Conservation (phyloP, 2,888 invertebrate genomes). For the Formica aserva region DNA sequence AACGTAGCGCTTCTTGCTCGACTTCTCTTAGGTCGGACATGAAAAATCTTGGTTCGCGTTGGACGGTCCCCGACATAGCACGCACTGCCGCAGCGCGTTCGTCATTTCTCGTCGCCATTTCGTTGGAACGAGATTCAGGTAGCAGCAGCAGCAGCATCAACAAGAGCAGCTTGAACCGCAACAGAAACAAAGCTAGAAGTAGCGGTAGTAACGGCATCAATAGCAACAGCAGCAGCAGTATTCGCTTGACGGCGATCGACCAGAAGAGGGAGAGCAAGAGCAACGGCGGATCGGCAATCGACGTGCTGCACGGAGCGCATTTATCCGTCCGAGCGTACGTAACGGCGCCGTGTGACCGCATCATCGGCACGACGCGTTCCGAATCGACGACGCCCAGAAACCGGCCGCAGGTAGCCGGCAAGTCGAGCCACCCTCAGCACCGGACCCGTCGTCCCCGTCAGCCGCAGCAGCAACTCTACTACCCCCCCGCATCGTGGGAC, state of each 20-base stretch:
- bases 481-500: slow-evolving; percentile 75
- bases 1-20: slow-evolving; percentile 30
- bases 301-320: slow-evolving; percentile 80
- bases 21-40: slow-evolving; percentile 89
- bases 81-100: slow-evolving; percentile 88
- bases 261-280: slow-evolving; percentile 68
- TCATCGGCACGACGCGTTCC: slow-evolving; percentile 72
- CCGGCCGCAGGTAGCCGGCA: slow-evolving; percentile 72
- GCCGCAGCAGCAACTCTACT: slow-evolving; percentile 70
- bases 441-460: slow-evolving; percentile 74
- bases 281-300: slow-evolving; percentile 78
- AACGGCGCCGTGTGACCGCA: slow-evolving; percentile 73
- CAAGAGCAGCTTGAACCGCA: slow-evolving; percentile 65
- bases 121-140: slow-evolving; percentile 77
- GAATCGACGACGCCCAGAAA: slow-evolving; percentile 74
- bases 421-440: slow-evolving; percentile 69
- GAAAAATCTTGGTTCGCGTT: slow-evolving; percentile 90
- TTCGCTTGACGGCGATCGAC: slow-evolving; percentile 68
- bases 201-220: slow-evolving; percentile 64
- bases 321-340: slow-evolving; percentile 83
- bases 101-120: slow-evolving; percentile 80
- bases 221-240: slow-evolving; percentile 48
- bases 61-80: slow-evolving; percentile 91
- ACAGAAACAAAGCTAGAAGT: slow-evolving; percentile 51
- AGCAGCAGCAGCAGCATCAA: slow-evolving; percentile 69